Evolutionary conservation across 1,140 invertebrate species (phyloP), one percentile per base, ranked within the genome.

Genomic region (Zaprionus ghesquierei): DNA sequence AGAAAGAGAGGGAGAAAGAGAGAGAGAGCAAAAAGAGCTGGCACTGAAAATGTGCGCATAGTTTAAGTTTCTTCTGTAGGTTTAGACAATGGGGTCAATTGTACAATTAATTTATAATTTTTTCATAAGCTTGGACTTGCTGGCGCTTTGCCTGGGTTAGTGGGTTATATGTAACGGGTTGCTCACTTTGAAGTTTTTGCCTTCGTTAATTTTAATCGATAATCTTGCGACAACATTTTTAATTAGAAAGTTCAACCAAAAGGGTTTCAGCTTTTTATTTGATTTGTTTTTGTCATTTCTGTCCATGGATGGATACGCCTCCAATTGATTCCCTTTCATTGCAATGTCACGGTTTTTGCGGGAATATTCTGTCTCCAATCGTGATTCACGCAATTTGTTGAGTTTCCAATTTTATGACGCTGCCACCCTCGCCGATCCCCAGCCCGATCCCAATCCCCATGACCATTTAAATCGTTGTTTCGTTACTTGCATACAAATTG

Each of bases 51-150:
- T 41, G 27, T 27, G 33, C 53, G 53, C 69, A 35, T 50, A 64
- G 41, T 64, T 59, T 51, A 31, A 53, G 54, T 27, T 12, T 9
- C 23, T 68, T 68, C 23, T 62, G 50, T 41, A 51, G 29, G 54
- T 70, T 70, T 41, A 22, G 46, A 38, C 23, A 70, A 75, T 58
- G 46, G 68, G 72, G 72, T 75, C 72, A 75, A 70, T 70, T 70
- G 72, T 70, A 70, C 72, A 75, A 75, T 75, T 75, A 75, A 75
- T 75, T 64, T 54, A 75, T 75, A 64, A 64, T 64, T 50, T 41
- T 49, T 41, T 49, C 29, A 55, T 64, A 75, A 75, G 58, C 29
- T 27, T 10, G 4, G 31, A 50, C 31, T 35, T 25, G 44, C 46
- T 59, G 59, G 35, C 65, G 46, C 10, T 13, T 49, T 56, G 41